Conservation (phyloP, 1,140 invertebrate species). For the Drosophila seguyi region DNA sequence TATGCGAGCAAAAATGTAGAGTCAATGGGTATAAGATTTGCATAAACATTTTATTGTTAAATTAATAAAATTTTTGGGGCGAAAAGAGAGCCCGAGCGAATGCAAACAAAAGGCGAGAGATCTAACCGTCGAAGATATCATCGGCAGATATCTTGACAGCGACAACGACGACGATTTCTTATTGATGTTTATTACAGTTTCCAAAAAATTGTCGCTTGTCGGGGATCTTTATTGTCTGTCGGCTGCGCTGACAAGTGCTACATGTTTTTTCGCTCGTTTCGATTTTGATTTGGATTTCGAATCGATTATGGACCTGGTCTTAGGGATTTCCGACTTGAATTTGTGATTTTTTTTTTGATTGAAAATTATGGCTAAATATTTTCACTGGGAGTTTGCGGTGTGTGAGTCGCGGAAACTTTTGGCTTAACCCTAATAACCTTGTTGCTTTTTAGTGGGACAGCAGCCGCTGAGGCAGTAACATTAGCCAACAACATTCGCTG, state of each 20-base stretch:
- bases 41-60: slow-evolving; percentile 83
- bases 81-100: slow-evolving; percentile 42
- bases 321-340: slow-evolving; percentile 27
- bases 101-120: slow-evolving; percentile 26
- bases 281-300: slow-evolving; percentile 42
- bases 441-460: slow-evolving; percentile 60
- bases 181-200: slow-evolving; percentile 77
- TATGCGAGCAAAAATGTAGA: slow-evolving; percentile 59
- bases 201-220: slow-evolving; percentile 63
- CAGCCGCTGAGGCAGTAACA: slow-evolving; percentile 28
- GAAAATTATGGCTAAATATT: slow-evolving; percentile 64
- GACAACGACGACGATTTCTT: slow-evolving; percentile 54
- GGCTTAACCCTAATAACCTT: slow-evolving; percentile 77
- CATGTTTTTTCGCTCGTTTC: slow-evolving; percentile 79
- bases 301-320: slow-evolving; percentile 23
- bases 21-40: slow-evolving; percentile 51
- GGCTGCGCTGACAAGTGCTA: slow-evolving; percentile 77
- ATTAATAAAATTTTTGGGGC: slow-evolving; percentile 74
- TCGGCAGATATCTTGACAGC: slow-evolving; percentile 40
- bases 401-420: slow-evolving; percentile 31
- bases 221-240: slow-evolving; percentile 70
- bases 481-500: slow-evolving; percentile 42
- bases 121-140: slow-evolving; percentile 19
- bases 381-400: slow-evolving; percentile 20
- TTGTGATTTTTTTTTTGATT: slow-evolving; percentile 53